These are phyloP conservation scores for Pionites leucogaster DNA, from an alignment of 2,113 vertebrate genomes.

Conservation along the genomic window DNA sequence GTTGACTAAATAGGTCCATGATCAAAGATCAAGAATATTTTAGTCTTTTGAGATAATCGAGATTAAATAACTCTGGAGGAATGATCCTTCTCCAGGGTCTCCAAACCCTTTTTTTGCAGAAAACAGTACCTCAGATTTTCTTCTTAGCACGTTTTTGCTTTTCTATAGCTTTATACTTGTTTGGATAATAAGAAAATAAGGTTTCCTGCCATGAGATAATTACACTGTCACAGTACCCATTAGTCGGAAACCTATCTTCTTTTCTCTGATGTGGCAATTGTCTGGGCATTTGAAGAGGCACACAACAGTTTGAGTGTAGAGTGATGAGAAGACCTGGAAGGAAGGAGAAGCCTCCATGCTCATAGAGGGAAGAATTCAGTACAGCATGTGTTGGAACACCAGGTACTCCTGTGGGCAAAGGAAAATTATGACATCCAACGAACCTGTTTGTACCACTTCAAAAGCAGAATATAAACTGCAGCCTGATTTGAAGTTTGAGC, in stretches of 20 bases:
- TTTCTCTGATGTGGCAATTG: background rate
- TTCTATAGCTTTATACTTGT: background rate
- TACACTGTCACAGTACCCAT: background rate
- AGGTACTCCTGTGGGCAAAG: background rate
- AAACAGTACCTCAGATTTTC: background rate
- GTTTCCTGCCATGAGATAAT: slow-evolving; percentile 5
- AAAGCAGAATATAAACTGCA: background rate
- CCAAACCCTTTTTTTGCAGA: background rate
- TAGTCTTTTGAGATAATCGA: accelerated
- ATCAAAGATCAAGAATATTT: background rate
- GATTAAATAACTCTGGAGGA: background rate
- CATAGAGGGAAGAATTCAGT: background rate
- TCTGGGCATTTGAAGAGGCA: background rate
- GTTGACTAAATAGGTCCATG: background rate
- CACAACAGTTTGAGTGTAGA: background rate
- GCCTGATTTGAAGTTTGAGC: background rate
- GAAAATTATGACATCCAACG: background rate
- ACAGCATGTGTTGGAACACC: accelerated
- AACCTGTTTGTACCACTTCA: background rate
- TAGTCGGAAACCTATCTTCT: slow-evolving; percentile 1
- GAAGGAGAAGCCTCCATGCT: background rate
- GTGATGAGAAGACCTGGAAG: background rate
- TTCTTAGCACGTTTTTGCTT: background rate
- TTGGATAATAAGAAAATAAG: background rate
- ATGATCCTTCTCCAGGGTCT: background rate